Evolutionary conservation across 2,888 invertebrate species (phyloP).

Genomic region (Tholera decimalis): DNA sequence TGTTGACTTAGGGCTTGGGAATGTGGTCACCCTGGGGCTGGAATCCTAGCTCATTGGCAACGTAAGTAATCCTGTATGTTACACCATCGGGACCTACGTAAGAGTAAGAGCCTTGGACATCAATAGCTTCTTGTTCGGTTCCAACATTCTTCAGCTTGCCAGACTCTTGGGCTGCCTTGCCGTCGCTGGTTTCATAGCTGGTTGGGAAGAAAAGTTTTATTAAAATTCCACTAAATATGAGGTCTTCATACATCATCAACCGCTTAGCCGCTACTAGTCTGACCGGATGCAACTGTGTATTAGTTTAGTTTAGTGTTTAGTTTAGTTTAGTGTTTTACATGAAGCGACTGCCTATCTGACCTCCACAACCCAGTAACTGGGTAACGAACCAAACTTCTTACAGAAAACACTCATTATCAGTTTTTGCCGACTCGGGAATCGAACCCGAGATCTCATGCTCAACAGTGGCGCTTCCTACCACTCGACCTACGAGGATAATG

Average conservation of each 20-base stretch:
- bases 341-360: too few species aligned
- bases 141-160: conserved; percentile 85
- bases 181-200: conserved; percentile 83
- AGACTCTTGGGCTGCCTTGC: conserved; percentile 72
- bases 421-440: too few species aligned
- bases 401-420: too few species aligned
- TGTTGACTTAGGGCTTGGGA: conserved; percentile 64
- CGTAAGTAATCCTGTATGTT: conserved; percentile 85
- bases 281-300: too few species aligned
- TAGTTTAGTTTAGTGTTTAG: too few species aligned
- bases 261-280: too few species aligned
- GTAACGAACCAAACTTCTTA: too few species aligned
- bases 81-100: conserved; percentile 87
- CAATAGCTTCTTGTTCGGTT: conserved; percentile 83
- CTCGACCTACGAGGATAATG: too few species aligned
- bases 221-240: background rate
- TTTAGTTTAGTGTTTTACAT: too few species aligned
- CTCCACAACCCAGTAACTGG: too few species aligned
- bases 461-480: too few species aligned
- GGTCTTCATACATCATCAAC: background rate
- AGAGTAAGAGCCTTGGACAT: conserved; percentile 86
- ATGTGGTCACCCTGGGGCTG: conserved; percentile 82
- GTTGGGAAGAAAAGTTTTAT: conserved; percentile 15
- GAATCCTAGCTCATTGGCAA: conserved; percentile 90
- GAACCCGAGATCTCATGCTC: too few species aligned